Evolutionary conservation across 1,140 invertebrate species (phyloP), one percentile per base, ranked within the genome.

Genomic region (Polypedilum pembai): DNA sequence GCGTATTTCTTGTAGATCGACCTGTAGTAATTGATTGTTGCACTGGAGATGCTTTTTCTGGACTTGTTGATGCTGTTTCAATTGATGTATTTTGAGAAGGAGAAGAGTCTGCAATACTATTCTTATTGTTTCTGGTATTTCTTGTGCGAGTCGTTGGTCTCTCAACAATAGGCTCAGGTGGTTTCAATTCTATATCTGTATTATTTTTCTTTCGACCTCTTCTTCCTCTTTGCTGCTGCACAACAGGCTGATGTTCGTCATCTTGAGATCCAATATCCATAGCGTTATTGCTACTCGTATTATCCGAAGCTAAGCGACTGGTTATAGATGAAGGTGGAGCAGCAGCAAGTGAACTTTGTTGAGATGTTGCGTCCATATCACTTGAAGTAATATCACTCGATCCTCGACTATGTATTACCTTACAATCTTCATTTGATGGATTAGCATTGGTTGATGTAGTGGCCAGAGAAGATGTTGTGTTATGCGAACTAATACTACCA

Each of bases 401-500:
- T 1, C 81, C 80, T 0, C 81, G 77, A 74, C 81, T 82, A 17
- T 79, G 78, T 69, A 82, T 80, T 18, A 82, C 81, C 75, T 80
- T 80, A 75, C 79, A 79, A 17, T 82, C 81, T 75, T 82, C 81
- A 73, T 78, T 79, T 15, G 79, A 77, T 3, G 78, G n/a, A 56
- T 45, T 17, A 5, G 8, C 33, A 75, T 12, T 80, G 40, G 17
- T 69, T 15, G 77, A 75, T 40, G 79, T 77, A 8, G 80, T 80
- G 24, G 80, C 80, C 1, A 33, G 24, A 3, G 24, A 33, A 33
- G 24, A 33, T 74, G 79, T 80, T 74, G 80, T 82, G 0, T 80
- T 80, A 75, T 82, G 82, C 0, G 81, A 82, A 0, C 80, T 82
- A 69, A 82, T 79, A 77, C 81, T 82, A 75, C 81, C 81, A 76